These are phyloP conservation scores for Cosmia pyralina DNA, from an alignment of 2,888 invertebrate species.

Conservation along the genomic window DNA sequence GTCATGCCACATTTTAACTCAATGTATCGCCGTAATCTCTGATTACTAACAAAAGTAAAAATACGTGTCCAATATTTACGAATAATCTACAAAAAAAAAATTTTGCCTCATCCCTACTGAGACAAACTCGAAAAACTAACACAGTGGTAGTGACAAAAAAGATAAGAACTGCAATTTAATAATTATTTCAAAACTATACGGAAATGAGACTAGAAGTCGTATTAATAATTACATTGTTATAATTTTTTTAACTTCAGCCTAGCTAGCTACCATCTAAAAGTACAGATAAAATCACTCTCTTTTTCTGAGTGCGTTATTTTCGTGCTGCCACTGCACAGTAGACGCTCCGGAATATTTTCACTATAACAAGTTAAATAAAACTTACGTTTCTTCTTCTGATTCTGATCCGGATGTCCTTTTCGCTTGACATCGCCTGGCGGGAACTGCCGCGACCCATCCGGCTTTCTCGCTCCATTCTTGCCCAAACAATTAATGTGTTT, in stretches of 20 bases:
- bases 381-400: constrained; percentile 80
- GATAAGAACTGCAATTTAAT: background rate
- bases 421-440: constrained; percentile 87
- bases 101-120: no score
- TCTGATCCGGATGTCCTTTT: constrained; percentile 76
- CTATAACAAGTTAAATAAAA: constrained; percentile 37
- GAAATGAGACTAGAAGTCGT: background rate
- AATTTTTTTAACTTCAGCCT: background rate
- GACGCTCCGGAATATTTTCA: background rate
- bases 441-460: constrained; percentile 83
- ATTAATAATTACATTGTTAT: background rate
- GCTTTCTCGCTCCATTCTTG: constrained; percentile 63
- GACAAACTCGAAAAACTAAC: no score
- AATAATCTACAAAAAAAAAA: no score
- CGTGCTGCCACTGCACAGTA: constrained; percentile 5
- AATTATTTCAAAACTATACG: background rate
- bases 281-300: background rate
- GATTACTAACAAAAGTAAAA: no score
- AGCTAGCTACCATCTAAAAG: background rate
- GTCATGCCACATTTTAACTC: no score
- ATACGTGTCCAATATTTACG: no score
- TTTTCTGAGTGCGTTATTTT: constrained; percentile 11
- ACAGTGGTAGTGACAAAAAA: no score
- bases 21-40: no score
- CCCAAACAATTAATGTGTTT: constrained; percentile 84